Evolutionary conservation across 2,113 vertebrate species (phyloP).

Genomic region (Oxygymnocypris stewartii): DNA sequence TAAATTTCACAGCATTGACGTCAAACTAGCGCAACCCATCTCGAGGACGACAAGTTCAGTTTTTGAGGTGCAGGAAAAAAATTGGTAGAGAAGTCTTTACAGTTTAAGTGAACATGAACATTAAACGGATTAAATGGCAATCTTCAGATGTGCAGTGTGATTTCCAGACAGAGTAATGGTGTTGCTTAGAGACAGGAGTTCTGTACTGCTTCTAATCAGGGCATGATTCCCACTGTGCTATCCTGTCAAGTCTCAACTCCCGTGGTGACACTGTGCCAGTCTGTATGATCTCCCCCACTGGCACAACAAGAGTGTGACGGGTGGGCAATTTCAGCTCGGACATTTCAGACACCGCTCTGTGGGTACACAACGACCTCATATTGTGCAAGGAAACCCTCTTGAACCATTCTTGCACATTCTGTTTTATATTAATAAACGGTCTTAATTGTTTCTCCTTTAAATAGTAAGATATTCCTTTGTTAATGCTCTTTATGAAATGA

Average conservation of each 20-base stretch:
- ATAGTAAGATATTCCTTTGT: not conserved
- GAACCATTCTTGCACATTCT: not conserved
- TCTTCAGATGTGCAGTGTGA: conserved; percentile 11
- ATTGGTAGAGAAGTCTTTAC: not conserved
- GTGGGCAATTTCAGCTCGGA: conserved; percentile 10
- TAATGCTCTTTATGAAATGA: not conserved
- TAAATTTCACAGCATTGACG: not conserved
- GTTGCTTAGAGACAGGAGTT: conserved; percentile 21
- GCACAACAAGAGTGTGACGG: conserved; percentile 13
- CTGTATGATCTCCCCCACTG: conserved; percentile 47
- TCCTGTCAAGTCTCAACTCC: conserved; percentile 44
- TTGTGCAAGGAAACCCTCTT: conserved; percentile 9
- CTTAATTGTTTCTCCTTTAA: not conserved
- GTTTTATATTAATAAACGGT: not conserved
- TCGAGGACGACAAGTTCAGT: conserved; percentile 3
- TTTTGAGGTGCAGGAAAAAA: not conserved
- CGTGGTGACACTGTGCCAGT: conserved; percentile 39
- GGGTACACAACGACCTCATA: not conserved
- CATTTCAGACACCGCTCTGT: not conserved
- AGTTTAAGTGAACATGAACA: not conserved
- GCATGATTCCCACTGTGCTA: conserved; percentile 42
- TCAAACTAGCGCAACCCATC: not conserved
- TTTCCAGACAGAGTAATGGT: not conserved
- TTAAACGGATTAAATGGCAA: not conserved
- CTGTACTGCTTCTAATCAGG: conserved; percentile 51